A percentile compares a stretch with the other conserved stretches of the same genome.
phyloP scores from a whole-genome alignment of 2,888 invertebrate species.

The Erebia palarica region DNA sequence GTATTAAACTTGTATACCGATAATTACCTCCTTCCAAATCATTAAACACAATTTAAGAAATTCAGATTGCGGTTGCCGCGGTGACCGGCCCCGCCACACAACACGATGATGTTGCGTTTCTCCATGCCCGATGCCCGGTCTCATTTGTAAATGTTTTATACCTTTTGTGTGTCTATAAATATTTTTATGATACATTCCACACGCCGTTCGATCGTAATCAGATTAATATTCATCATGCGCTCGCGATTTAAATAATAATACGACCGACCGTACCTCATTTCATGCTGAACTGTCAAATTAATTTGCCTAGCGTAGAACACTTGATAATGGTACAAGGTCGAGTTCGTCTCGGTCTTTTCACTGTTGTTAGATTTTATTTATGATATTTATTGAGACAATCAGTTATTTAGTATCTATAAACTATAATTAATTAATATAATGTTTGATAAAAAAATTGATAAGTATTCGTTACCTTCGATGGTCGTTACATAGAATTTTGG shows the following conservation, averaged over 20 bases:
- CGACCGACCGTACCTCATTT: slow-evolving; percentile 34
- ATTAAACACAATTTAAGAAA: slow-evolving; percentile 62
- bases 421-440: too few species aligned
- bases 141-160: slow-evolving; percentile 59
- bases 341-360: too few species aligned
- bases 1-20: slow-evolving; percentile 7
- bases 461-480: too few species aligned
- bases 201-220: slow-evolving; percentile 56
- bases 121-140: slow-evolving; percentile 51
- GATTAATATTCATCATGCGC: slow-evolving; percentile 50
- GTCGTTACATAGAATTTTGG: too few species aligned
- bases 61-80: slow-evolving; percentile 55
- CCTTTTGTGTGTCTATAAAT: slow-evolving; percentile 64
- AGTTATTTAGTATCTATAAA: too few species aligned
- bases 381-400: too few species aligned
- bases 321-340: slow-evolving; percentile 1
- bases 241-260: slow-evolving; percentile 38
- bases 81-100: slow-evolving; percentile 54
- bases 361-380: too few species aligned
- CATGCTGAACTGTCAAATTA: slow-evolving; percentile 16
- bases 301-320: not conserved
- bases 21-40: slow-evolving; percentile 47
- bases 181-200: slow-evolving; percentile 63
- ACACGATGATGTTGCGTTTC: slow-evolving; percentile 66
- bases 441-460: too few species aligned